Percentiles rank a stretch among this genome's conserved stretches.
Evolutionary conservation across 2,797 vertebrate species (phyloP).

Genomic region (Phrynocephalus forsythii): DNA sequence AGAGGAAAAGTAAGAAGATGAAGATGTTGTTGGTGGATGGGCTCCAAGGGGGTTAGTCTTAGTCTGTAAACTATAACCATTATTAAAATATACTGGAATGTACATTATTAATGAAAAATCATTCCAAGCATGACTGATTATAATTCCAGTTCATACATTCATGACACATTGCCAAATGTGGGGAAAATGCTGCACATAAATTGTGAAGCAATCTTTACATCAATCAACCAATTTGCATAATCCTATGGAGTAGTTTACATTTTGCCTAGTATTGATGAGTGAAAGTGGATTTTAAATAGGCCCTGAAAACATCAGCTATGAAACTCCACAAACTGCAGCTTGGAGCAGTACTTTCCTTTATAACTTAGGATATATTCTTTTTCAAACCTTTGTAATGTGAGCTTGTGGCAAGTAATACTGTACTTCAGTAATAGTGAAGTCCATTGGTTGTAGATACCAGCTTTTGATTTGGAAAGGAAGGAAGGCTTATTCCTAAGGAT

Average conservation of each 20-base stretch:
- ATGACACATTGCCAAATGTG: background rate
- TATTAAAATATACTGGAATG: background rate
- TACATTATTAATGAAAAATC: background rate
- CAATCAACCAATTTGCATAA: background rate
- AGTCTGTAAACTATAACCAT: background rate
- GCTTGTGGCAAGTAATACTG: background rate
- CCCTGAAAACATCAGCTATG: background rate
- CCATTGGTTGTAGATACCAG: background rate
- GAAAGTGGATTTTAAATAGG: background rate
- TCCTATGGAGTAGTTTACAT: background rate
- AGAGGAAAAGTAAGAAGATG: background rate
- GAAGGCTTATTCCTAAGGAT: background rate
- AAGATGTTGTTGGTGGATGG: background rate
- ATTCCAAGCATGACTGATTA: background rate
- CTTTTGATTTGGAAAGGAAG: background rate
- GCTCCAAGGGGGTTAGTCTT: background rate
- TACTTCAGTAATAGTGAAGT: background rate
- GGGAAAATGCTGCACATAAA: background rate
- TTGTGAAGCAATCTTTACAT: background rate
- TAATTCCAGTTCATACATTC: background rate
- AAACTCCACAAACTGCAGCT: background rate
- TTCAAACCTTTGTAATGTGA: background rate
- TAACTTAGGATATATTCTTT: background rate
- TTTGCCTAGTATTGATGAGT: background rate
- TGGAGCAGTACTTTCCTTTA: background rate